phyloP scores from a whole-genome alignment of 2,113 vertebrate species.

The Serinus canaria region DNA sequence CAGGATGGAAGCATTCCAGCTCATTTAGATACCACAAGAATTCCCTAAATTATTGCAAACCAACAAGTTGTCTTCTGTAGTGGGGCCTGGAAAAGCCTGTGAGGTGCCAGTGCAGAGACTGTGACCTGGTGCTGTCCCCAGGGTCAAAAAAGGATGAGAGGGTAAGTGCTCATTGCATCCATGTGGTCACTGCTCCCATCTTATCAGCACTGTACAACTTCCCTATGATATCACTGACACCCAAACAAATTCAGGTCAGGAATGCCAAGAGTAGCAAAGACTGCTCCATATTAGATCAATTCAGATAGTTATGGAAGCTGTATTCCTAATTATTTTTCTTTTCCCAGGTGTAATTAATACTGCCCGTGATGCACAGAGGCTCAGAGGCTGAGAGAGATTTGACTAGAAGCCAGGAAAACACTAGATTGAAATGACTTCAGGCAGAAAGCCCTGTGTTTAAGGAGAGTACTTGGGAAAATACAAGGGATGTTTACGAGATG shows the following conservation, averaged over 20 bases:
- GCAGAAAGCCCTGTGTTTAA: neutral
- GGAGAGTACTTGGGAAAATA: slow-evolving; percentile 5
- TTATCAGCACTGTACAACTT: neutral
- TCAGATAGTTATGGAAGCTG: neutral
- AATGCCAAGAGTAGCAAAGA: neutral
- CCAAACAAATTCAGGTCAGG: neutral
- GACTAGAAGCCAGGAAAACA: slow-evolving; percentile 12
- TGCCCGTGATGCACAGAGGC: neutral
- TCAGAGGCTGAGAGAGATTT: neutral
- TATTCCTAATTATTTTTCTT: slow-evolving; percentile 15
- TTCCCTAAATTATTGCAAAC: neutral
- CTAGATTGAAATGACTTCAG: neutral
- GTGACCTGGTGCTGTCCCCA: neutral
- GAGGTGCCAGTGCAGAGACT: neutral
- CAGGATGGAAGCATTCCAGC: neutral
- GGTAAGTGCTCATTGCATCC: neutral
- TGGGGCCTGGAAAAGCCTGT: neutral
- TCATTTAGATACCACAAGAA: neutral
- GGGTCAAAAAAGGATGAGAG: neutral
- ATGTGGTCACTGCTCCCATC: neutral
- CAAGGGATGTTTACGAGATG: neutral
- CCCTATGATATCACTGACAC: neutral
- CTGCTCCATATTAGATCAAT: neutral
- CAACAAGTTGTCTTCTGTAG: neutral
- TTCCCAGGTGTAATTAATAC: neutral